Conservation (phyloP, 2,797 vertebrate species). For the Fundulus diaphanus region DNA sequence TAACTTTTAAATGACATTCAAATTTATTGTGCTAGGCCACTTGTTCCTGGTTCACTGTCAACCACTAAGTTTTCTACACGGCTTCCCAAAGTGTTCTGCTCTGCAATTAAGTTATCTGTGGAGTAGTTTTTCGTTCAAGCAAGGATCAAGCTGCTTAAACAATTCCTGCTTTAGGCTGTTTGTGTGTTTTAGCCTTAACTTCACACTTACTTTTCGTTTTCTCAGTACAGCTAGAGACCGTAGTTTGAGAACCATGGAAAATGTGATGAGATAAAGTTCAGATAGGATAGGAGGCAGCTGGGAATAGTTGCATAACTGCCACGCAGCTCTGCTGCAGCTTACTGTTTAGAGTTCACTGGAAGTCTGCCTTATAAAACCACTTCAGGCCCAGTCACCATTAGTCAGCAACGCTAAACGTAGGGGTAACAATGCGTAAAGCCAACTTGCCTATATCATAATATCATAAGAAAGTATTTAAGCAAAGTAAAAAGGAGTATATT, state of each 20-base stretch:
- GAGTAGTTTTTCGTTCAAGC: background rate
- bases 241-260: background rate
- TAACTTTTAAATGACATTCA: background rate
- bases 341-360: slow-evolving; percentile 14
- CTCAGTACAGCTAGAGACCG: background rate
- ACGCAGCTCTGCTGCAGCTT: background rate
- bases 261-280: background rate
- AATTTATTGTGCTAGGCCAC: background rate
- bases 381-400: background rate
- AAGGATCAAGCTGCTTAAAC: too few species aligned
- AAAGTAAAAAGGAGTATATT: background rate
- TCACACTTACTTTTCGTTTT: background rate
- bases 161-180: background rate
- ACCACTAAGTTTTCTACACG: background rate
- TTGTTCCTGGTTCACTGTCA: background rate
- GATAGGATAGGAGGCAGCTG: background rate
- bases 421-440: background rate
- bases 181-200: background rate
- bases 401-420: background rate
- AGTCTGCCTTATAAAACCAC: background rate
- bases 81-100: background rate
- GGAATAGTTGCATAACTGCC: slow-evolving; percentile 3
- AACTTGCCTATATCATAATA: background rate
- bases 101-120: background rate
- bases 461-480: background rate